A percentile compares a stretch with the other conserved stretches of the same genome.
Conservation (phyloP, 2,113 vertebrate genomes). For the Edolisoma coerulescens region DNA sequence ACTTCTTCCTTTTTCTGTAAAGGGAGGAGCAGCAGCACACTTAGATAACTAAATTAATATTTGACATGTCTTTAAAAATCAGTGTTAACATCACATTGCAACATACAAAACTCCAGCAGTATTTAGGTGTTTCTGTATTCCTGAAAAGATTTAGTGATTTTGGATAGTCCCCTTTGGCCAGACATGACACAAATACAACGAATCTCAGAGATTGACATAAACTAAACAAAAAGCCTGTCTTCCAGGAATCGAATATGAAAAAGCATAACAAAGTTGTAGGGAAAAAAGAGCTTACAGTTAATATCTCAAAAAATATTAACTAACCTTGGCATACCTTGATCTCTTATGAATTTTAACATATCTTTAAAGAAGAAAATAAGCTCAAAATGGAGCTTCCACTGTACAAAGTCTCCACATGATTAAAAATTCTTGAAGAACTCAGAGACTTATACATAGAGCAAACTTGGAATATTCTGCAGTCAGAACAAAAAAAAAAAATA, state of each 20-base stretch:
- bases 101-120: background rate
- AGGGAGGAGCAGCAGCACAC: background rate
- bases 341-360: background rate
- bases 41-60: background rate
- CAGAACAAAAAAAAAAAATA: background rate
- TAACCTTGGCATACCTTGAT: background rate
- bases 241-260: background rate
- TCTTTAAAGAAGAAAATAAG: background rate
- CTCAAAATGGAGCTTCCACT: background rate
- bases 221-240: background rate
- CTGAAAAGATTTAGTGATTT: background rate
- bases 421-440: background rate
- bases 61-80: background rate
- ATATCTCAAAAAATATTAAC: background rate
- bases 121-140: background rate
- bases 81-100: background rate
- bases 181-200: background rate
- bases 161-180: background rate
- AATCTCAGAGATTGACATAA: background rate
- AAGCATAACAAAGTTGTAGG: background rate
- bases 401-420: background rate
- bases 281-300: background rate
- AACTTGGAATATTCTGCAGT: background rate
- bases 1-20: background rate
- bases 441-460: background rate